Conservation (phyloP, 2,888 invertebrate genomes). For the Xestoiulus laeticollis region DNA sequence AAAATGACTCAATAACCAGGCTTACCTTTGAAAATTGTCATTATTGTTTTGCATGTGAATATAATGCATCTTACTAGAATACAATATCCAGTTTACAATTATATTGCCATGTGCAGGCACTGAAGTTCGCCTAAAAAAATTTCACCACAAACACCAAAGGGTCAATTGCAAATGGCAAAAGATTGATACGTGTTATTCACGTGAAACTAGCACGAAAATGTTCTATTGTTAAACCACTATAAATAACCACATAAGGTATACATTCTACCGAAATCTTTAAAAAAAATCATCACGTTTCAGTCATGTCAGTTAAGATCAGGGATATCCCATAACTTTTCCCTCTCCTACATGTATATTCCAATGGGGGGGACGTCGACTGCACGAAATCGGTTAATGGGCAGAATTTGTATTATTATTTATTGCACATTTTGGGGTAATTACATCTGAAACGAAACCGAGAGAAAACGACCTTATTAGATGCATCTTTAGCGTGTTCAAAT, state of each 20-base stretch:
- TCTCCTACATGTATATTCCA: neutral
- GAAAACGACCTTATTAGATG: neutral
- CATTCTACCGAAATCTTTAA: neutral
- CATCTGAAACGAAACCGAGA: neutral
- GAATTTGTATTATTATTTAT: neutral
- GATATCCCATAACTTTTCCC: neutral
- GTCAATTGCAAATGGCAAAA: too few species aligned
- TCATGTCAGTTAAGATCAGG: neutral
- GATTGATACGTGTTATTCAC: too few species aligned
- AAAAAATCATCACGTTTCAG: neutral
- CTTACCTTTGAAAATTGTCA: neutral
- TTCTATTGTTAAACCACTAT: too few species aligned
- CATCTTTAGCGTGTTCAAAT: neutral
- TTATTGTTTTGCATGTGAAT: too few species aligned
- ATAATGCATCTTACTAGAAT: too few species aligned
- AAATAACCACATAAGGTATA: neutral
- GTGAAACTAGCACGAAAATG: too few species aligned
- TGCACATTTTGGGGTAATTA: neutral
- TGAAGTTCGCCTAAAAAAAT: too few species aligned
- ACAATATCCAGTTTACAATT: too few species aligned
- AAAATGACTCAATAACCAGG: neutral
- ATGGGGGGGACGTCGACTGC: neutral
- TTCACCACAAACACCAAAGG: too few species aligned
- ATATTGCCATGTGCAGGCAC: too few species aligned
- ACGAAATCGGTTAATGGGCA: constrained; percentile 2